Base-by-base conservation (phyloP, 2,888 invertebrate genomes). In the Drosophila cyrtoloma region DNA sequence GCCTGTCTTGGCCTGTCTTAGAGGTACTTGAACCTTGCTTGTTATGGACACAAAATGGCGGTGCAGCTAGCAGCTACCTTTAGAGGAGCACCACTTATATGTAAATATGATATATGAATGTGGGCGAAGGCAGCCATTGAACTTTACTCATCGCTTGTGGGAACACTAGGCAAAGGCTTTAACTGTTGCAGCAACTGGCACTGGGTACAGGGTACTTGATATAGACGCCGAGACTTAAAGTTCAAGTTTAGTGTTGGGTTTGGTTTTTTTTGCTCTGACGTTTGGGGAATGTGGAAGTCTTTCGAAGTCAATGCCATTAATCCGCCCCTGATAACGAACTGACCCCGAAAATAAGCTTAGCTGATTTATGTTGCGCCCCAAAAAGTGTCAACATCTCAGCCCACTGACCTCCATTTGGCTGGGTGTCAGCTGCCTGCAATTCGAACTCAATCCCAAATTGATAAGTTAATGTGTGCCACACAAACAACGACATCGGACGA, bases 1-100 rank as follows among this genome's bases (percentile, higher is more conserved):
- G 60, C 22, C 33, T 55, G 35, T 55, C 26, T 55, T 55, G 55
- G 55, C 26, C n/a, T 42, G 16, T 26, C 47, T 47, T 47, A 9
- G 89, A 89, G 87, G 90, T 87, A 90, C 90, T 84, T 87, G 87
- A 87, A 87, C 87, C 89, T 82, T 58, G 58, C 58, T 61, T 77
- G 71, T 57, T 74, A 69, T 68, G 66, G 71, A 68, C 57, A 82
- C 85, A 86, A 86, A 82, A 86, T 86, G 86, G 86, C 86, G 88
- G 58, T 63, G 50, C 44, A n/a, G 58, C 39, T 39, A 26, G 63
- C 58, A 62, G 81, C 76, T 79, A 82, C 73, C 73, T 84, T 71
- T 52, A 37, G 66, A 51, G 64, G 55, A 75, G 64, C 70, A 50
- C 47, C 56, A 56, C 60, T 56, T 68, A 70, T 72, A 37, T 64